Base-by-base conservation (phyloP, 2,113 vertebrate species). In the Corvus cornix region DNA sequence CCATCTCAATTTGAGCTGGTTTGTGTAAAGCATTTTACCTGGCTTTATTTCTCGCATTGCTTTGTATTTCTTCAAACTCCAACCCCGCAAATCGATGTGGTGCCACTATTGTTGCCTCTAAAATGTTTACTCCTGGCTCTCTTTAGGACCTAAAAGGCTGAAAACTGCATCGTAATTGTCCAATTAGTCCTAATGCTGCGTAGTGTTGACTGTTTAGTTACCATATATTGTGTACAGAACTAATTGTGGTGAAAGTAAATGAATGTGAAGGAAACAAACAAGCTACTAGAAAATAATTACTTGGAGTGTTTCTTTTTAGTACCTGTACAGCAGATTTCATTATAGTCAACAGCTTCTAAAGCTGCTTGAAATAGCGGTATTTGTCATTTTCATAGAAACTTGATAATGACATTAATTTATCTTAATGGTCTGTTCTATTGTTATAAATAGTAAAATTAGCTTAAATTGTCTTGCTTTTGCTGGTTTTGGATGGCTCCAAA, bases 381-480 rank as follows among this genome's bases (percentile, higher is more conserved):
- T 99, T 99, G 99, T 99, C 99, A 99, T 99, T 99, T 99, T 99
- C 99, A 99, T 99, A 99, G 99, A 99, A 99, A 99, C 99, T 99
- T 99, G 99, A 99, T 99, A 99, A 99, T 99, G 99, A 99, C 99
- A 99, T 99, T 99, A 99, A 99, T 99, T 99, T 99, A 99, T 99
- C 99, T 99, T 99, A 99, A 99, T 99, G 99, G 99, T 98, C 98
- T 98, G 98, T 98, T 99, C 99, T 99, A 99, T 99, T 99, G 99
- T 99, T 99, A 99, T 99, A 99, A 99, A 99, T 99, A 99, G 99
- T 99, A 99, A 99, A 99, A 99, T 99, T 99, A 99, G 99, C 98
- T 99, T 98, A 99, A 99, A 99, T 99, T 99, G 99, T 99, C 99
- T 99, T 99, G 99, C 99, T 99, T 98, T 99, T 98, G 99, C 99